These are phyloP conservation scores for Drosophila willistoni DNA, from an alignment of 1,140 invertebrate species.

Conservation along the genomic window DNA sequence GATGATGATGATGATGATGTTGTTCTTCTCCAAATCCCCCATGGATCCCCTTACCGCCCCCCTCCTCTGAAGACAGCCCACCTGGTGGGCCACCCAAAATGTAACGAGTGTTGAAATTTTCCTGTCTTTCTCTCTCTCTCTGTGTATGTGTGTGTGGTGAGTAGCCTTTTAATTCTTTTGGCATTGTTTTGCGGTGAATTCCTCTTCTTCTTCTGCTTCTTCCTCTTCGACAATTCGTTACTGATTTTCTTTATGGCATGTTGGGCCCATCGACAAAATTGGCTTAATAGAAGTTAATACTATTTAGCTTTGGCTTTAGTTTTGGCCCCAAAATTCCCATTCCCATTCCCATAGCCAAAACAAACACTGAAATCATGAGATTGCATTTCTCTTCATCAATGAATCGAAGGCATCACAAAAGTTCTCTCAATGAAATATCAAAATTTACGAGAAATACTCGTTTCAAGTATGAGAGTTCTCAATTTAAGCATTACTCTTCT, in stretches of 20 bases:
- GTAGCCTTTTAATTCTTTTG: background rate
- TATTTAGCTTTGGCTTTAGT: background rate
- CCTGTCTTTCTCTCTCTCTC: slow-evolving; percentile 9
- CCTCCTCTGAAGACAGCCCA: background rate
- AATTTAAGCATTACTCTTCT: too few relatives aligned
- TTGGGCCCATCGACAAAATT: background rate
- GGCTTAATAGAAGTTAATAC: background rate
- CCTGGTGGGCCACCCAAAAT: slow-evolving; percentile 4
- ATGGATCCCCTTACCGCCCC: background rate
- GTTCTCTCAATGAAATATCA: slow-evolving; percentile 5
- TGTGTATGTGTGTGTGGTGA: slow-evolving; percentile 11
- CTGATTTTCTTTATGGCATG: slow-evolving; percentile 11
- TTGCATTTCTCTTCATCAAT: background rate
- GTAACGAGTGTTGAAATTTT: slow-evolving; percentile 60
- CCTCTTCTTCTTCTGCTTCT: background rate
- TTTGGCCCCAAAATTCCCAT: background rate
- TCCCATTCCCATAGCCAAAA: background rate
- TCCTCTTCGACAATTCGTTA: background rate
- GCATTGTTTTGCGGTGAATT: slow-evolving; percentile 9
- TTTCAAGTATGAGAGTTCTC: too few relatives aligned
- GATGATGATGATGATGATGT: too few relatives aligned
- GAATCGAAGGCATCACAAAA: background rate
- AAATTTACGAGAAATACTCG: too few relatives aligned
- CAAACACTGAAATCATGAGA: background rate
- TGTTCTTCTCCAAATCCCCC: background rate